Conservation (phyloP, 2,113 vertebrate genomes). For the Eolophus roseicapilla region DNA sequence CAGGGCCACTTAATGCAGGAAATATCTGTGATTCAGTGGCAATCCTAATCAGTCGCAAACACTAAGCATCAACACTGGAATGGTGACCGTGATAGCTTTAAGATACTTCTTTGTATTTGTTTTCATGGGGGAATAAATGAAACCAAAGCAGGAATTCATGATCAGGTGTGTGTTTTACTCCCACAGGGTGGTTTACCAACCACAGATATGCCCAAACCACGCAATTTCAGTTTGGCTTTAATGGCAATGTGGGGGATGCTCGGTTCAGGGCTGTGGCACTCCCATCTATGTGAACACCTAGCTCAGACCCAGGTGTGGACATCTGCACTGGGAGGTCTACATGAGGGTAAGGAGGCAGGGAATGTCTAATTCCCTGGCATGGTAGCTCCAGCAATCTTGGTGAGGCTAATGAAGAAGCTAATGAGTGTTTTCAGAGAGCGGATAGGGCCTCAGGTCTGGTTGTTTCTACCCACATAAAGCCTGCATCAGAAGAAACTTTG, state of each 20-base stretch:
- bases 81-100: neutral
- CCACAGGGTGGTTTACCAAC: neutral
- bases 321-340: neutral
- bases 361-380: neutral
- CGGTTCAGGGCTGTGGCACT: neutral
- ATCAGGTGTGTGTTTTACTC: neutral
- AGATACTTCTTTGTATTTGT: slow-evolving; percentile 2
- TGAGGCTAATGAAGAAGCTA: neutral
- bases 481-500: neutral
- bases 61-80: slow-evolving; percentile 53
- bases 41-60: slow-evolving; percentile 39
- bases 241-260: neutral
- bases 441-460: neutral
- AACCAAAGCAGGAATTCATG: slow-evolving; percentile 21
- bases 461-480: neutral
- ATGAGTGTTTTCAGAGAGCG: neutral
- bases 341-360: neutral
- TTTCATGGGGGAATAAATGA: slow-evolving; percentile 34
- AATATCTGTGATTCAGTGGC: slow-evolving; percentile 43
- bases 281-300: neutral
- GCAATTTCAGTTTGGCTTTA: neutral
- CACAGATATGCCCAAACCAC: neutral
- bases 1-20: slow-evolving; percentile 55
- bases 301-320: neutral
- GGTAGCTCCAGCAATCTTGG: neutral